These are phyloP conservation scores for Mystacides longicornis DNA, from an alignment of 2,888 invertebrate genomes.

Conservation along the genomic window DNA sequence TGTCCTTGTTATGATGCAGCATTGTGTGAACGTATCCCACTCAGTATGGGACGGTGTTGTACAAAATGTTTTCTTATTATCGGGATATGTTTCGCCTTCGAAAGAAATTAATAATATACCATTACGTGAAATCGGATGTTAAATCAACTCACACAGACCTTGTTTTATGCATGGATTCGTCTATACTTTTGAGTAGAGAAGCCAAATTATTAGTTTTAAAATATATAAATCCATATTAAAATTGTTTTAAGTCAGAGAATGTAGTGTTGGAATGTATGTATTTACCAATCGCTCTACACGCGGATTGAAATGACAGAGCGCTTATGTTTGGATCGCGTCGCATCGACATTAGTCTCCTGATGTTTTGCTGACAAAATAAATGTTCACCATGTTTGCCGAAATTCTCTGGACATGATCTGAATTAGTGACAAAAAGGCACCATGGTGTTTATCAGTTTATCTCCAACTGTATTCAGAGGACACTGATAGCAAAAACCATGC, in stretches of 20 bases:
- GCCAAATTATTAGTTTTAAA: no score
- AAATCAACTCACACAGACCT: no score
- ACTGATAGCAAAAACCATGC: constrained; percentile 11
- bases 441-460: constrained; percentile 25
- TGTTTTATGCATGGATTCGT: no score
- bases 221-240: no score
- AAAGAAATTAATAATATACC: neutral
- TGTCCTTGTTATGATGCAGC: neutral
- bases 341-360: constrained; percentile 8
- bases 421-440: constrained; percentile 17
- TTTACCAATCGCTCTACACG: neutral
- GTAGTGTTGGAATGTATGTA: neutral
- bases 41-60: neutral
- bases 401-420: constrained; percentile 16
- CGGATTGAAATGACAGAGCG: constrained; percentile 10
- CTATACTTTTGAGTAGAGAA: no score
- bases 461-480: constrained; percentile 5
- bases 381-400: constrained; percentile 20
- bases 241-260: no score
- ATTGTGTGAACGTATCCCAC: neutral
- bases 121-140: no score
- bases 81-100: neutral
- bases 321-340: constrained; percentile 7
- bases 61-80: neutral
- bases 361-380: constrained; percentile 22